These are phyloP conservation scores for Zeuzera pyrina DNA, from an alignment of 2,888 invertebrate genomes.

Conservation along the genomic window DNA sequence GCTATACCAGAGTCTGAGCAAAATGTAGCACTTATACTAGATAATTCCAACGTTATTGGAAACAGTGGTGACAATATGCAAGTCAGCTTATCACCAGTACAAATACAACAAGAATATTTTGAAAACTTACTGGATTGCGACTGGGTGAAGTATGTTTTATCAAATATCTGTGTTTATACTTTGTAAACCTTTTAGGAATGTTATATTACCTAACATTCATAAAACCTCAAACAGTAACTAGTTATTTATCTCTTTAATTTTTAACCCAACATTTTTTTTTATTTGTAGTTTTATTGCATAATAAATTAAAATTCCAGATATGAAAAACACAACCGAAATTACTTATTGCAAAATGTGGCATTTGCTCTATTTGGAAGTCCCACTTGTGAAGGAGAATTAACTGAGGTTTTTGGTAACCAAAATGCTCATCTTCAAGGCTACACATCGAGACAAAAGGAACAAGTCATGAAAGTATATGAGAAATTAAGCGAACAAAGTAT, in stretches of 20 bases:
- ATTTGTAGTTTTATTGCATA: background rate
- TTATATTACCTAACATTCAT: no score
- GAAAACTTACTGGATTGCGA: conserved; percentile 72
- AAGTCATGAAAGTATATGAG: conserved; percentile 51
- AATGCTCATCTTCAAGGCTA: conserved; percentile 51
- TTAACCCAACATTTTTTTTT: no score
- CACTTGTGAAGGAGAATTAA: conserved; percentile 44
- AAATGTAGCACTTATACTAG: background rate
- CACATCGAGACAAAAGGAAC: conserved; percentile 46
- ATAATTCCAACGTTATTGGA: background rate
- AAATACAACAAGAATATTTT: conserved; percentile 72
- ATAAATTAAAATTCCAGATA: conserved; percentile 47
- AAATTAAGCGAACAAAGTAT: conserved; percentile 62
- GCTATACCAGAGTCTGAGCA: no score
- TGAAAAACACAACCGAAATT: conserved; percentile 57
- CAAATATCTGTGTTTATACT: no score
- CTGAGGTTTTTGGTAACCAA: conserved; percentile 20
- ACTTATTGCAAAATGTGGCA: conserved; percentile 68
- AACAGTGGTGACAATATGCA: conserved; percentile 2
- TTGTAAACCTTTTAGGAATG: no score
- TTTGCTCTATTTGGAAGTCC: conserved; percentile 72
- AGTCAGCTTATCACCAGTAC: conserved; percentile 35
- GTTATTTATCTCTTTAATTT: no score
- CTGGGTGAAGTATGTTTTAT: conserved; percentile 56
- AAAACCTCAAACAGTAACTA: no score